Evolutionary conservation across 2,888 invertebrate species (phyloP), one percentile per base, ranked within the genome.

Genomic region (Carcina quercana): DNA sequence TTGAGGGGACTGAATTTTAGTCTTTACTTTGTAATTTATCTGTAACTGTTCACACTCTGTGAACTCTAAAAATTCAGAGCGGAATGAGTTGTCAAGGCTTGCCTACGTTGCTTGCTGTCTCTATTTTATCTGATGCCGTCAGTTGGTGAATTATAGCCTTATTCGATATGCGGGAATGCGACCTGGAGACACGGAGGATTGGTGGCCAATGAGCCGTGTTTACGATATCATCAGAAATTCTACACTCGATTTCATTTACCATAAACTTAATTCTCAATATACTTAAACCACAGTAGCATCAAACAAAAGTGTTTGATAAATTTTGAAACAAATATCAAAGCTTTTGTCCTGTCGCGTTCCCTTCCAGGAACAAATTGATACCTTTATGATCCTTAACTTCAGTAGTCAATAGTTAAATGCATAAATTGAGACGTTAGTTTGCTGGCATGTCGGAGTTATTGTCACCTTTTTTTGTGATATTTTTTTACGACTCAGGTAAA

Each of bases 391-490:
- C 25, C 13, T 26, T 21, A 25, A 15, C 26, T 33, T 27, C 24
- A 21, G 33, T 19, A 30, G 37, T 13, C 37, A 13, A 24, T 37
- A 39, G 42, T 47, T 34, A 40, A 55, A 62, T 58, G 64, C 71
- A 33, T 76, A 79, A 76, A 82, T 79, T 75, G 74, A 83, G 78
- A 76, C 62, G 66, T 82, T 60, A 70, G 60, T 69, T 71, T 64
- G 70, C 62, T 60, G 66, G 65, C 58, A 58, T 64, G 66, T 67
- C 56, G 50, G 20, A 20, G 54, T 67, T 67, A 71, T 71, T 76
- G 73, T 74, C 69, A 68, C 63, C 59, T 73, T 79, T 82, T 75
- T 78, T 75, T 47, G n/a, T 41, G 32, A 34, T 28, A 39, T 43
- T 53, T 51, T 53, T 43, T 36, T 33, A 25, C 17, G 27, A 34